phyloP scores from a whole-genome alignment of 2,797 vertebrate species.

The Galagoides demidoff region DNA sequence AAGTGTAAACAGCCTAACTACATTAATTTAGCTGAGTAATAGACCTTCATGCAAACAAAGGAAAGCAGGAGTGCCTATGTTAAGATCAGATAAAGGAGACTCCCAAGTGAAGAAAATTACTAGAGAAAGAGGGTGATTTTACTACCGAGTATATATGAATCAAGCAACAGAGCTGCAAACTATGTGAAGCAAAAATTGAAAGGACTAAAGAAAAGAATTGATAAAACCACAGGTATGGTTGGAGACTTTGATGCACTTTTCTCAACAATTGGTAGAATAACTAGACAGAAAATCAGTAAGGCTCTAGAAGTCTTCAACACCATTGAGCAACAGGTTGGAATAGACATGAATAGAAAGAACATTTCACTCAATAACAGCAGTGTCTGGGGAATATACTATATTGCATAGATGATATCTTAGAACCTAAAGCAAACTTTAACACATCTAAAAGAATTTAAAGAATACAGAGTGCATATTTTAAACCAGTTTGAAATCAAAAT shows the following conservation, averaged over 20 bases:
- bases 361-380: background rate
- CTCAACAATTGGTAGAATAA: background rate
- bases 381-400: background rate
- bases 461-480: background rate
- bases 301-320: background rate
- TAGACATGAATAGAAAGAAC: background rate
- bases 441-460: slow-evolving; percentile 14
- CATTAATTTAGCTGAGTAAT: background rate
- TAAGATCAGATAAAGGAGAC: background rate
- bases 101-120: background rate
- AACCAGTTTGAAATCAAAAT: background rate
- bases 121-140: background rate
- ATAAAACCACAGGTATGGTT: background rate
- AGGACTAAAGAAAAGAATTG: background rate
- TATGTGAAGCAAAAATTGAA: background rate
- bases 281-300: background rate
- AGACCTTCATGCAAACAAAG: background rate
- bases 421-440: background rate
- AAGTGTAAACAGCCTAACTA: background rate
- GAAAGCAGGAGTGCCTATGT: background rate
- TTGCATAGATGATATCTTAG: background rate
- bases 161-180: background rate
- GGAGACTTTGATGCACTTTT: background rate
- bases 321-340: background rate
- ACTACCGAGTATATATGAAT: background rate